Conservation (phyloP, 2,797 vertebrate genomes). For the Chrosomus eos region DNA sequence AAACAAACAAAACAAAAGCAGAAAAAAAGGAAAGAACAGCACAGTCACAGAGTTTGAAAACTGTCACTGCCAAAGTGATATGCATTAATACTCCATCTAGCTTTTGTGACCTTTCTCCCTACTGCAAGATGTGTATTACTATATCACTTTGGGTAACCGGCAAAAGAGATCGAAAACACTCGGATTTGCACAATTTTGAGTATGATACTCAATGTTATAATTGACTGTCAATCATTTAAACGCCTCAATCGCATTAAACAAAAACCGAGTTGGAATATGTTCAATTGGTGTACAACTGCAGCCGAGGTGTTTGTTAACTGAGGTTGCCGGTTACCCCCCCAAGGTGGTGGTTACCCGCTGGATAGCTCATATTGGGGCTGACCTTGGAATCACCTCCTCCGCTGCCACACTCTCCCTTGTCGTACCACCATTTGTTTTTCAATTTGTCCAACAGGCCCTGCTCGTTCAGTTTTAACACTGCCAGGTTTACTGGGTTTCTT, state of each 20-base stretch:
- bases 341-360: conserved; percentile 88
- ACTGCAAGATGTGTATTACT: conserved; percentile 97
- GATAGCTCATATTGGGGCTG: conserved; percentile 89
- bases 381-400: conserved; percentile 99
- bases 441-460: conserved; percentile 99
- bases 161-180: conserved; percentile 83
- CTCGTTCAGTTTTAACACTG: conserved; percentile 99
- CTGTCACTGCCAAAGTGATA: conserved; percentile 91
- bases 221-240: neutral
- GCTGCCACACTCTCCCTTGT: conserved; percentile 99
- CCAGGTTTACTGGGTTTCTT: conserved; percentile 99
- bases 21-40: conserved; percentile 59
- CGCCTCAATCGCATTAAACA: neutral
- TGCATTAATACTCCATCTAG: conserved; percentile 95
- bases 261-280: neutral
- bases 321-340: conserved; percentile 93
- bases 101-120: conserved; percentile 84
- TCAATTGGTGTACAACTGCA: conserved; percentile 17
- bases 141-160: conserved; percentile 99
- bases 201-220: conserved; percentile 3
- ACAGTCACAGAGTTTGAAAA: conserved; percentile 71
- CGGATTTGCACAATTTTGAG: conserved; percentile 56
- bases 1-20: conserved; percentile 33
- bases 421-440: conserved; percentile 99
- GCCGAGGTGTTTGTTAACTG: conserved; percentile 67